phyloP scores from a whole-genome alignment of 2,797 vertebrate species.

The Selene dorsalis region DNA sequence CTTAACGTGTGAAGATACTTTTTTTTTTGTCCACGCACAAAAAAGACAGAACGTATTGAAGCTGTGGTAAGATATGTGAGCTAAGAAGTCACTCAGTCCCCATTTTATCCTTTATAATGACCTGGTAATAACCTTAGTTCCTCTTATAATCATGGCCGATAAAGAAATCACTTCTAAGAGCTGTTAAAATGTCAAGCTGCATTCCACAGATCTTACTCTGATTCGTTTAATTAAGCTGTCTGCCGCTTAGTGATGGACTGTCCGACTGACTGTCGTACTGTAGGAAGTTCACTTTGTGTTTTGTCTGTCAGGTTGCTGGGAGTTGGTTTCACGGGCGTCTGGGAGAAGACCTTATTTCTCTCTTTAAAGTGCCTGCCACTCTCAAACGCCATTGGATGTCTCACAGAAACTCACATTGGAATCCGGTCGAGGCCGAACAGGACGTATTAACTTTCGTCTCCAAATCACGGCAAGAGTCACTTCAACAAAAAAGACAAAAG shows the following conservation, averaged over 20 bases:
- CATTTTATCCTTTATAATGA: constrained; percentile 69
- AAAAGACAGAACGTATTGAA: constrained; percentile 38
- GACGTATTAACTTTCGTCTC: too few relatives aligned
- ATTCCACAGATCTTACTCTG: constrained; percentile 64
- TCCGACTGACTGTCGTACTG: constrained; percentile 34
- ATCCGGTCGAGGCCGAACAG: constrained; percentile 6
- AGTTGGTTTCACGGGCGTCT: constrained; percentile 21
- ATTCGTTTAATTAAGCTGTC: constrained; percentile 79
- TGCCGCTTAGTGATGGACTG: constrained; percentile 70
- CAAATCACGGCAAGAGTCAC: too few relatives aligned
- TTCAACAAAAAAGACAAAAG: too few relatives aligned
- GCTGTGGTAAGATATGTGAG: constrained; percentile 28
- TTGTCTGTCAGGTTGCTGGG: constrained; percentile 38
- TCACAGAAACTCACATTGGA: constrained; percentile 12
- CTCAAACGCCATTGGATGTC: constrained; percentile 7
- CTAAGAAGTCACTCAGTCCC: constrained; percentile 35
- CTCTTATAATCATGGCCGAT: constrained; percentile 57
- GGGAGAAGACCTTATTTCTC: constrained; percentile 26
- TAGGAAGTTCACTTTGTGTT: constrained; percentile 41
- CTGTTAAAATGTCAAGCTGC: constrained; percentile 76
- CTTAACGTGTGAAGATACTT: constrained; percentile 2
- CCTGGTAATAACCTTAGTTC: constrained; percentile 66
- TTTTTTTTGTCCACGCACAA: constrained; percentile 10
- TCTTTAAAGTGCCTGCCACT: constrained; percentile 21
- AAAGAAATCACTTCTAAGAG: constrained; percentile 57